Evolutionary conservation across 2,888 invertebrate genomes (phyloP), one percentile per base, ranked within the genome.

Genomic region (Hermaeophaga mercurialis): DNA sequence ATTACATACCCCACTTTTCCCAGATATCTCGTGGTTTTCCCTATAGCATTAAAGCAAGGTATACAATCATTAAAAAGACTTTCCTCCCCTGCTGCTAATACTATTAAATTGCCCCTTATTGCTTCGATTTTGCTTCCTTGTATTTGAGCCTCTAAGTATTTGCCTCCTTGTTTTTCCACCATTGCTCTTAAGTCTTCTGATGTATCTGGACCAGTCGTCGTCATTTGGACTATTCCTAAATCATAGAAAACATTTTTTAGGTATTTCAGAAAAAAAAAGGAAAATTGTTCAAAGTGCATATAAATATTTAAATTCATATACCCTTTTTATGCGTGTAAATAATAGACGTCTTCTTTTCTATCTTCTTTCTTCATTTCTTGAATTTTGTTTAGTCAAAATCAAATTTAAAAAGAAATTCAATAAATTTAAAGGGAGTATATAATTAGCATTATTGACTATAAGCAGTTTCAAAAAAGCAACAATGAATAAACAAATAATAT

Each of bases 31-130:
- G 53, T 53, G 9, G 46, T 46, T 7, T 45, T 93, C 70, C 94
- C 93, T 85, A 96, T 94, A 41, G 96, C 94, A 78, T 91, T 89
- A 80, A 96, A 96, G 80, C 94, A 94, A 33, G 92, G 90, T 78
- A 91, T 90, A 78, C 96, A 96, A 72, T 96, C 94, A 76, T 94
- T 90, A 79, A 94, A 96, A 15, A 97, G 84, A 26, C 87, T 80
- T 66, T 90, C 84, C 78, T 95, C 93, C 11, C 96, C 97, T 1
- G 96, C 94, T 9, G 94, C 91, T 63, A 97, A 81, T 63, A 96
- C 88, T 45, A 96, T 89, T 54, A 97, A 82, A 55, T 90, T 90
- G 56, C 96, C 96, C 68, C 94, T 88, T 75, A 94, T 88, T 0
- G 95, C 93, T 70, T 95, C 90, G 15, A 86, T 86, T 74, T 92